These are phyloP conservation scores for Arenaria interpres DNA, from an alignment of 2,113 vertebrate genomes.

Conservation along the genomic window DNA sequence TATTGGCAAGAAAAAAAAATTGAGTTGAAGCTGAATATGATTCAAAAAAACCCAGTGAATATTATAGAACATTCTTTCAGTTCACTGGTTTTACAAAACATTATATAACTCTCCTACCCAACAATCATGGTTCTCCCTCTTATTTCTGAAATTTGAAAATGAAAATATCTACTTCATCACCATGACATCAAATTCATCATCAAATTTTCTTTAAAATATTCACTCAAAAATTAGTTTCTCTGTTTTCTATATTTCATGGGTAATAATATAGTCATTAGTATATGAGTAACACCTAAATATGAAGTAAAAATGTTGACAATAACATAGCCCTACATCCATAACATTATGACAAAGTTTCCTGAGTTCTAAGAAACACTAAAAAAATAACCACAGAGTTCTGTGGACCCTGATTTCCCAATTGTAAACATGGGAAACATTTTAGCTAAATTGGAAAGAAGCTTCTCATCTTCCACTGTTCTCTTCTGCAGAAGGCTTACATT, in stretches of 20 bases:
- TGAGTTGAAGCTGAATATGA: background rate
- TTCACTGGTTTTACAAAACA: background rate
- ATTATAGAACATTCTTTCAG: background rate
- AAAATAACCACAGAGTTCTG: background rate
- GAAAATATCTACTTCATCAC: background rate
- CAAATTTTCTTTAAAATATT: background rate
- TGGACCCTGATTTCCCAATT: background rate
- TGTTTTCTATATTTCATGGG: background rate
- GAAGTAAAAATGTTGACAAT: background rate
- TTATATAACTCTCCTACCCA: background rate
- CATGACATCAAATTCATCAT: background rate
- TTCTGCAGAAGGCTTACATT: background rate
- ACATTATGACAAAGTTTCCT: background rate
- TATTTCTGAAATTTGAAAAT: background rate
- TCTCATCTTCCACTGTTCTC: background rate
- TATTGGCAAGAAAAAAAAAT: background rate
- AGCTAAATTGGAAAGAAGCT: background rate
- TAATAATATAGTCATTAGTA: background rate
- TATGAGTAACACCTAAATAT: background rate
- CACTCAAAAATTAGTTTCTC: background rate
- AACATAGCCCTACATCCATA: background rate
- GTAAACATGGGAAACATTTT: background rate
- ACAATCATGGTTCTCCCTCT: background rate
- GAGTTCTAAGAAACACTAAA: background rate
- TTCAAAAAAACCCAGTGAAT: accelerated